Percentiles rank a stretch among this genome's conserved stretches.
phyloP scores from a whole-genome alignment of 2,113 vertebrate genomes.

The Platysteira castanea region DNA sequence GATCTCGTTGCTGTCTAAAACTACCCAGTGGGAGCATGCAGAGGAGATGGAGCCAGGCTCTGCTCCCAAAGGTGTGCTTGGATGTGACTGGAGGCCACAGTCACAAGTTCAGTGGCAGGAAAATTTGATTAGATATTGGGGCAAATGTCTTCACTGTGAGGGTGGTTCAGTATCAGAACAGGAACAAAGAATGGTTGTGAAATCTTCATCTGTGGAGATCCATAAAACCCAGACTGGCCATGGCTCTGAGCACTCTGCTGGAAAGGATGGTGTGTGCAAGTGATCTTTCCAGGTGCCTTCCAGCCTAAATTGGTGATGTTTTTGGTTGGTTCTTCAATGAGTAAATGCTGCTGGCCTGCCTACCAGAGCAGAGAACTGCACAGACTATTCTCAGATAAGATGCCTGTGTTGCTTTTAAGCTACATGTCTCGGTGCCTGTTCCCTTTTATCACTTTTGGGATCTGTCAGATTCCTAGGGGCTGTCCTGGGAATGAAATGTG shows the following conservation, averaged over 20 bases:
- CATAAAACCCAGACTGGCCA: rapidly evolving
- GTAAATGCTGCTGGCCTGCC: neutral
- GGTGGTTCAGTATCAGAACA: neutral
- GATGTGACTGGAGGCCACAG: neutral
- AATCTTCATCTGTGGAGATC: neutral
- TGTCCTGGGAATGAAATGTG: neutral
- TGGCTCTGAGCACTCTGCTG: neutral
- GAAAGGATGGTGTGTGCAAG: neutral
- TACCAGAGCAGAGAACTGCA: neutral
- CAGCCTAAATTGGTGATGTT: neutral
- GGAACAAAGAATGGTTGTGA: neutral
- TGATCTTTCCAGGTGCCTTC: neutral
- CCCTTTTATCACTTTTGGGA: neutral
- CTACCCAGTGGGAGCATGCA: neutral
- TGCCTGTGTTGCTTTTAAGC: neutral
- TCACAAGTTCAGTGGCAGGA: neutral
- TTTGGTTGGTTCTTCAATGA: neutral
- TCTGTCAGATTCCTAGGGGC: neutral
- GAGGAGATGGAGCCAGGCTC: neutral
- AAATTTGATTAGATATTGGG: neutral
- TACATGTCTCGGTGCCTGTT: neutral
- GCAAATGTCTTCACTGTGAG: rapidly evolving
- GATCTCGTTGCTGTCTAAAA: neutral
- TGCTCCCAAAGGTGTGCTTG: neutral
- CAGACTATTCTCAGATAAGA: neutral